Percentiles rank a stretch among this genome's conserved stretches.
Evolutionary conservation across 2,888 invertebrate genomes (phyloP).

Genomic region (Erannis defoliaria): DNA sequence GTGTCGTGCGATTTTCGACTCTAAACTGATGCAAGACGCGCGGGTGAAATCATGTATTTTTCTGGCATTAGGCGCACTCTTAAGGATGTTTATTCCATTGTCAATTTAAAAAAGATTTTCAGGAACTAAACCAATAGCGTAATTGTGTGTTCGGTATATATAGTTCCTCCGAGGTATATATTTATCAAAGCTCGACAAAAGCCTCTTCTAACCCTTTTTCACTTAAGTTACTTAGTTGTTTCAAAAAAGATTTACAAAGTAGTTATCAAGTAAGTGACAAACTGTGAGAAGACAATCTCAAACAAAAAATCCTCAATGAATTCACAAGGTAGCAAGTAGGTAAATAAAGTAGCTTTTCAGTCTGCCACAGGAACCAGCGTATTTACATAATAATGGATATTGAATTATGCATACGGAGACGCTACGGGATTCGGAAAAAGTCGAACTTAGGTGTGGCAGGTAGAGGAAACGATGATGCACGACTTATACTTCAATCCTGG

Average conservation of each 20-base stretch:
- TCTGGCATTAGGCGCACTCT: too few species aligned
- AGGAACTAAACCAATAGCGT: too few species aligned
- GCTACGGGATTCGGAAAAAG: slow-evolving; percentile 7
- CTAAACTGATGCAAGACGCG: too few species aligned
- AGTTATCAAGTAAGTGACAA: background rate
- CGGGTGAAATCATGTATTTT: too few species aligned
- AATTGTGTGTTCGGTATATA: too few species aligned
- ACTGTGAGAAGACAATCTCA: slow-evolving; percentile 4
- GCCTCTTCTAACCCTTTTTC: too few species aligned
- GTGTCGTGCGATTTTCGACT: too few species aligned
- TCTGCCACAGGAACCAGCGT: slow-evolving; percentile 14
- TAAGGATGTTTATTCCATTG: too few species aligned
- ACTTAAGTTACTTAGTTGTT: background rate
- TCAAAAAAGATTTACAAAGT: slow-evolving; percentile 1
- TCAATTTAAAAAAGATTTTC: too few species aligned
- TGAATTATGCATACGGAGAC: slow-evolving; percentile 21
- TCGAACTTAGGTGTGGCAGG: slow-evolving; percentile 8
- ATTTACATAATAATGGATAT: slow-evolving; percentile 25
- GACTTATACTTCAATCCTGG: slow-evolving; percentile 13
- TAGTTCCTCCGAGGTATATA: too few species aligned
- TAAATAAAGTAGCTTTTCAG: slow-evolving; percentile 20
- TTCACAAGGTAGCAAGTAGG: slow-evolving; percentile 15
- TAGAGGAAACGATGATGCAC: slow-evolving; percentile 9
- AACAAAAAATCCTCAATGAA: slow-evolving; percentile 11
- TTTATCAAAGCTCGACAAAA: too few species aligned